Evolutionary conservation across 2,888 invertebrate species (phyloP).

Genomic region (Pachymerium ferrugineum): DNA sequence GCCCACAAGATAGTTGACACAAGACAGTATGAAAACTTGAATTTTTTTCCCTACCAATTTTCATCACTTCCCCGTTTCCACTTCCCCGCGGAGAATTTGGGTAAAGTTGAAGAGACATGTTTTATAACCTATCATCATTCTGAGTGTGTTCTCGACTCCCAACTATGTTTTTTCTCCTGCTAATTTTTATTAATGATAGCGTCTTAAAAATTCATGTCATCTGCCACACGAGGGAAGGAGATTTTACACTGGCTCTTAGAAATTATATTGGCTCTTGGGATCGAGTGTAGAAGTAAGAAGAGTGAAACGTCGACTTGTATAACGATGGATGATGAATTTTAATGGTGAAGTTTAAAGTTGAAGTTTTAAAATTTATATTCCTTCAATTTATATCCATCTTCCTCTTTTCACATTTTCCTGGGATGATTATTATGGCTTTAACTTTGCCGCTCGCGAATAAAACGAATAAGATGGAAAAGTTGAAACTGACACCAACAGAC

Average conservation of each 20-base stretch:
- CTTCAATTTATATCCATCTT: conserved; percentile 19
- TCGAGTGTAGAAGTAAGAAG: not conserved
- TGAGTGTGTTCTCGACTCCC: too few species aligned
- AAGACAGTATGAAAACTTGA: not conserved
- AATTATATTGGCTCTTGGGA: conserved; percentile 16
- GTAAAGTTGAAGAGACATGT: too few species aligned
- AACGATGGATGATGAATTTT: conserved; percentile 25
- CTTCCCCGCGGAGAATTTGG: too few species aligned
- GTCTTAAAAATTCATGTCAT: conserved; percentile 1
- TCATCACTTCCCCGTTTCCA: too few species aligned
- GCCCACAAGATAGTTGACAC: not conserved
- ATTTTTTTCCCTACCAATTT: not conserved
- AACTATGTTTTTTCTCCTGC: not conserved
- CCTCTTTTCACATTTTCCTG: not conserved
- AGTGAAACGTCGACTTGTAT: conserved; percentile 14
- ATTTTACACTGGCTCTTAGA: conserved; percentile 21
- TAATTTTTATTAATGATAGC: conserved; percentile 19
- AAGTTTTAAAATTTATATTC: conserved; percentile 5
- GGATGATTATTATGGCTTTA: conserved; percentile 7
- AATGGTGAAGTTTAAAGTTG: not conserved
- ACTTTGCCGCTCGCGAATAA: not conserved
- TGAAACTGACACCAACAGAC: not conserved
- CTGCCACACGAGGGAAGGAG: conserved; percentile 1
- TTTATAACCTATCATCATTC: too few species aligned
- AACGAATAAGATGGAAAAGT: not conserved